Evolutionary conservation across 2,113 vertebrate genomes (phyloP), one percentile per base, ranked within the genome.

Genomic region (Coturnix japonica): DNA sequence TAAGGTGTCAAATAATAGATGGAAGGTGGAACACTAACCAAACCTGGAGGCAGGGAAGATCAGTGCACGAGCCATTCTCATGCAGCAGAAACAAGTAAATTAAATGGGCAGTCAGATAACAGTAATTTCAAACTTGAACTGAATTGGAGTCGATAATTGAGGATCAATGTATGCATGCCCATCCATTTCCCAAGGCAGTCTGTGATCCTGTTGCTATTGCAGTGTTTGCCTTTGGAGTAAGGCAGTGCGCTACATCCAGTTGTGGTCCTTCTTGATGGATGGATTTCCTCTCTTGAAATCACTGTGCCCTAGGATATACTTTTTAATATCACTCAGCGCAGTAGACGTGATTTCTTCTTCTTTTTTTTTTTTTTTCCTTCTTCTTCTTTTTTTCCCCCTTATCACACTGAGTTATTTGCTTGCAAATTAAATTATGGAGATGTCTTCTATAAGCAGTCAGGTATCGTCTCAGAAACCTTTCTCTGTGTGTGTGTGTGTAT

Each of bases 241-340:
- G 30, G 43, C 46, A 17, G 15, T 74, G 78, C 56, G 73, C 85
- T 71, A 2, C 33, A 23, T 78, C 35, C 30, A n/a, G 43, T 69
- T 93, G 30, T 6, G 35, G 16, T 76, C 70, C 43, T 89, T 93
- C 39, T 67, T 67, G 63, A 2, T 41, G 67, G 37, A 31, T 89
- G 70, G 47, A 88, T 93, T 90, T 91, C 90, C 73, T 94, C 54
- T 46, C 63, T 72, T 60, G 80, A 88, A 78, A 83, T 81, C 41
- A 22, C 30, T 80, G 0, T 90, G 80, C 85, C 88, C 70, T 81
- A 0, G 3, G 80, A 80, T 47, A 46, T 44, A 5, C 23, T 73
- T 72, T 93, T 89, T 51, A 57, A 46, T 78, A 61, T 78, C 0
- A 1, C 21, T 57, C 31, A 37, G 23, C 60, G 17, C 71, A 39